A percentile compares a stretch with the other conserved stretches of the same genome.
phyloP scores from a whole-genome alignment of 92 coral and sea anemone genomes.

The Heteractis magnifica region DNA sequence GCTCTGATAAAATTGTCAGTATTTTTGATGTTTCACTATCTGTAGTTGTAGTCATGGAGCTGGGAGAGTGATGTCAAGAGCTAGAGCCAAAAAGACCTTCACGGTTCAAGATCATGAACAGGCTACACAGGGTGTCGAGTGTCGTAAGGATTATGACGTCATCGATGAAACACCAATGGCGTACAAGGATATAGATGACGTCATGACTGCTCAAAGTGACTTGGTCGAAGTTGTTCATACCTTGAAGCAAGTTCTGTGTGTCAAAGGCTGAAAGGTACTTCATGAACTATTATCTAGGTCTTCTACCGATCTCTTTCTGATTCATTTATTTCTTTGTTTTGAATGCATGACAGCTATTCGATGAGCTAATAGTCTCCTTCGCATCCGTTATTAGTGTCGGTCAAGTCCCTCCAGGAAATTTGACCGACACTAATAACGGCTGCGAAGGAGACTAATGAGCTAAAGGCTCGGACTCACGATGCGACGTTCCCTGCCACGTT shows the following conservation, averaged over 20 bases:
- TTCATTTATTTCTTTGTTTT: too few relatives aligned
- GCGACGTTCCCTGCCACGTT: too few relatives aligned
- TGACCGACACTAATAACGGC: too few relatives aligned
- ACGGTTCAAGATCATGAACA: constrained; percentile 55
- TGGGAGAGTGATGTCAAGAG: constrained; percentile 71
- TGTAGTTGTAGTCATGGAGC: constrained; percentile 83
- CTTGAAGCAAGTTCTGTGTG: constrained; percentile 71
- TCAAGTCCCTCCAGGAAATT: too few relatives aligned
- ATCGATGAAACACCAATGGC: constrained; percentile 88
- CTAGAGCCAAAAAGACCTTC: constrained; percentile 69
- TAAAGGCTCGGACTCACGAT: too few relatives aligned
- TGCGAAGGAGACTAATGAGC: too few relatives aligned
- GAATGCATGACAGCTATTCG: too few relatives aligned
- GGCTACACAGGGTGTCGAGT: constrained; percentile 78
- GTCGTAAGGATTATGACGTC: constrained; percentile 76
- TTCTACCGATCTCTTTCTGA: too few relatives aligned
- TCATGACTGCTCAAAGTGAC: constrained; percentile 84
- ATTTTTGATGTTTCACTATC: not conserved
- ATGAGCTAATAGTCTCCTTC: too few relatives aligned
- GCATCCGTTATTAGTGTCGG: too few relatives aligned
- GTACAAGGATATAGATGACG: constrained; percentile 83
- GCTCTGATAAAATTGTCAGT: too few relatives aligned
- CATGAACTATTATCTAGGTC: too few relatives aligned
- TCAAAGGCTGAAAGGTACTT: constrained; percentile 52
- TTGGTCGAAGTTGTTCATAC: constrained; percentile 61